Conservation (phyloP, 2,888 invertebrate species). For the Leucophenga montana region DNA sequence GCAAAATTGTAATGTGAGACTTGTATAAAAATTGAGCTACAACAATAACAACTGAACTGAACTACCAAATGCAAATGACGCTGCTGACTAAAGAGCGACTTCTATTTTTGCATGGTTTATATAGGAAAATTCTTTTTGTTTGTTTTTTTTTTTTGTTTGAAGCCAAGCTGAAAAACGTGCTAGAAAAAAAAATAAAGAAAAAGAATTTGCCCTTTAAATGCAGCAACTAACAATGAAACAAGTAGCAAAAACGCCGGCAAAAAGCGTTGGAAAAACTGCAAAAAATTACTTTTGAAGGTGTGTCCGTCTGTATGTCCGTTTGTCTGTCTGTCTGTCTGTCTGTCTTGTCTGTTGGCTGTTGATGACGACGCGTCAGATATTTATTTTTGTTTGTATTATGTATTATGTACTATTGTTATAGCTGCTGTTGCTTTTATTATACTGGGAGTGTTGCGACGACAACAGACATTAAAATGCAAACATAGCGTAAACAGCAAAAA, state of each 20-base stretch:
- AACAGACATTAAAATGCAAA: conserved; percentile 37
- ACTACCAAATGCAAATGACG: conserved; percentile 23
- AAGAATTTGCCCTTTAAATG: conserved; percentile 35
- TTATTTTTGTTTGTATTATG: conserved; percentile 18
- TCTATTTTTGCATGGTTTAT: conserved; percentile 48
- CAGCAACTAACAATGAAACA: conserved; percentile 45
- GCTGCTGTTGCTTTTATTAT: conserved; percentile 26
- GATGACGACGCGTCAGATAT: conserved; percentile 35
- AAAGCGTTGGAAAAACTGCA: conserved; percentile 56
- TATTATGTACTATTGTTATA: conserved; percentile 22
- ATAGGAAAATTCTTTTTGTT: conserved; percentile 34
- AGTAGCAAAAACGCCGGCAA: conserved; percentile 41
- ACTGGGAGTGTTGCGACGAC: conserved; percentile 20
- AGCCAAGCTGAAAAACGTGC: conserved; percentile 33
- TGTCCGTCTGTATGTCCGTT: conserved; percentile 37
- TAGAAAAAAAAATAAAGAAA: conserved; percentile 33
- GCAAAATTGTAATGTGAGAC: conserved; percentile 68
- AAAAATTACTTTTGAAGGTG: conserved; percentile 48
- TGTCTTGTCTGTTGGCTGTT: conserved; percentile 17
- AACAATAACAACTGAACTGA: not conserved
- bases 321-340: conserved; percentile 44
- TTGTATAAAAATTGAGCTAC: conserved; percentile 33
- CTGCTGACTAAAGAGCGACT: conserved; percentile 53
- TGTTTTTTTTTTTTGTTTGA: conserved; percentile 31
- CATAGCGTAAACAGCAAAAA: conserved; percentile 36